phyloP scores from a whole-genome alignment of 2,797 vertebrate species.

The Pelochelys cantorii region DNA sequence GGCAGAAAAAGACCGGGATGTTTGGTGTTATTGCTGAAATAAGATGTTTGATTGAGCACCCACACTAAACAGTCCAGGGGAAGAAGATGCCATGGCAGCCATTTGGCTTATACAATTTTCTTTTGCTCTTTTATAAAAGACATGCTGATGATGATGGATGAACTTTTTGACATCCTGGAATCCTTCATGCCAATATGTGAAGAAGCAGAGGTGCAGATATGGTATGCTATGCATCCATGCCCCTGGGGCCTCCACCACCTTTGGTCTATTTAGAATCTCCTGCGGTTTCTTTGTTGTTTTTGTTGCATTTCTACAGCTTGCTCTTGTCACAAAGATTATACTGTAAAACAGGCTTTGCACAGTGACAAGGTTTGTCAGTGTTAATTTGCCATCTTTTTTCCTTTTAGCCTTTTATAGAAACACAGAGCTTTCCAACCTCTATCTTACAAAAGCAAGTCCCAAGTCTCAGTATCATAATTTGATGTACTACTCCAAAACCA shows the following conservation, averaged over 20 bases:
- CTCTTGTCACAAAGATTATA: neutral
- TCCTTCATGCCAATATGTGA: neutral
- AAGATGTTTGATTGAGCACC: neutral
- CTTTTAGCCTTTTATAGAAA: constrained; percentile 87
- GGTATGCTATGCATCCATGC: neutral
- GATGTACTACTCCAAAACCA: constrained; percentile 88
- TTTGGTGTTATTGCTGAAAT: neutral
- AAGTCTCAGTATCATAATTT: constrained; percentile 87
- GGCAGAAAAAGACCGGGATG: neutral
- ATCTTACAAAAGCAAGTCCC: constrained; percentile 87
- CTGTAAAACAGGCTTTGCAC: neutral
- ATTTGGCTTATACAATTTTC: neutral
- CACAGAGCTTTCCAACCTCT: constrained; percentile 85
- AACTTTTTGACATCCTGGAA: neutral
- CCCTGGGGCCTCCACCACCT: neutral
- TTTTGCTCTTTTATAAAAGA: neutral
- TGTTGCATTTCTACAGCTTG: neutral
- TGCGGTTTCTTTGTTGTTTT: neutral
- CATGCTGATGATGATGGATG: too few relatives aligned
- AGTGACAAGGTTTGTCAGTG: neutral
- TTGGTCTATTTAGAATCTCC: neutral
- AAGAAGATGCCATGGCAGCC: neutral
- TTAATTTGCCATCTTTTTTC: constrained; percentile 29
- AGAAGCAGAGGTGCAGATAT: neutral
- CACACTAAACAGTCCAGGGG: neutral